These are phyloP conservation scores for Falcaria lacertinaria DNA, from an alignment of 2,888 invertebrate genomes.

Conservation along the genomic window DNA sequence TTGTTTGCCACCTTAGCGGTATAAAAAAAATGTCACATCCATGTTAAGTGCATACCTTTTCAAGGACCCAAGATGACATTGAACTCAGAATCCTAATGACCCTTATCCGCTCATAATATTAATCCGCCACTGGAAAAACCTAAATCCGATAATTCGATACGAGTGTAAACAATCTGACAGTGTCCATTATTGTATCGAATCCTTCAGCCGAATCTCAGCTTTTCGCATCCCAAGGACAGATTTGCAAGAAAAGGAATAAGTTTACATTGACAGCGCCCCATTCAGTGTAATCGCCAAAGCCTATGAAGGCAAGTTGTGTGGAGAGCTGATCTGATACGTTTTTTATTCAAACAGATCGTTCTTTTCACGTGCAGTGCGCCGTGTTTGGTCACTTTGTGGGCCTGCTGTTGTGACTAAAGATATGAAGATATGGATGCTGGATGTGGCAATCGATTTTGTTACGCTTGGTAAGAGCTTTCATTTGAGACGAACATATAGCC, in stretches of 20 bases:
- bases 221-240: neutral
- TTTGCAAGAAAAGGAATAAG: neutral
- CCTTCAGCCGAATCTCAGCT: neutral
- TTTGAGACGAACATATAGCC: too few relatives aligned
- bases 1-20: too few relatives aligned
- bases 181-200: neutral
- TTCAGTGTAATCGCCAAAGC: neutral
- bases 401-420: conserved; percentile 27
- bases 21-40: too few relatives aligned
- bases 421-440: neutral
- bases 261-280: neutral
- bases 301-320: conserved; percentile 1
- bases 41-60: too few relatives aligned
- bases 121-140: too few relatives aligned
- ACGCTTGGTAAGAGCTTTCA: too few relatives aligned
- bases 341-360: conserved; percentile 49
- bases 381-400: conserved; percentile 66
- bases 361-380: conserved; percentile 53
- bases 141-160: too few relatives aligned
- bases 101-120: too few relatives aligned
- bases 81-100: too few relatives aligned
- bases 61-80: too few relatives aligned
- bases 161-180: too few relatives aligned
- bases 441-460: conserved; percentile 4
- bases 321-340: conserved; percentile 11